Conservation (phyloP, 2,113 vertebrate species). For the Jacana jacana region DNA sequence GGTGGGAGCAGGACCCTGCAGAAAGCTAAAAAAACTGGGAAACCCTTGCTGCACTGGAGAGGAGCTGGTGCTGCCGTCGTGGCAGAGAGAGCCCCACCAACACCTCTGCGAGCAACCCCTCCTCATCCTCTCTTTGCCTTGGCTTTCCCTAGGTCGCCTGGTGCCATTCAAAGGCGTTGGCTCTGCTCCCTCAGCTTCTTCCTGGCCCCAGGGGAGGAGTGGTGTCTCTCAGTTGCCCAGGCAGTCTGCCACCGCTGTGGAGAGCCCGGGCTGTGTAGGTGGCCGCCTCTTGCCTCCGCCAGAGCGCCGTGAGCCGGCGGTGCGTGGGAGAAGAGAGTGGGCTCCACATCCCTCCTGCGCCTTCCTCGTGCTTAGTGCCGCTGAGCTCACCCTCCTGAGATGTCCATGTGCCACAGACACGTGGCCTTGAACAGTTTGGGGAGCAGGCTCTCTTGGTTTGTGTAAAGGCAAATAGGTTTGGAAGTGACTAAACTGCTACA, state of each 20-base stretch:
- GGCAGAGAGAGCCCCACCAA: background rate
- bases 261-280: background rate
- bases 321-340: background rate
- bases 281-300: too few species aligned
- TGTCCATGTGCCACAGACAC: slow-evolving; percentile 43
- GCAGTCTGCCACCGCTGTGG: background rate
- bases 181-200: background rate
- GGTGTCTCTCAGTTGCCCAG: background rate
- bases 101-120: background rate
- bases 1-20: background rate
- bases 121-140: background rate
- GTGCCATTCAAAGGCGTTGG: background rate
- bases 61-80: background rate
- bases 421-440: slow-evolving; percentile 58
- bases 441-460: slow-evolving; percentile 57
- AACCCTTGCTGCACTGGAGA: background rate
- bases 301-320: background rate
- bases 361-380: background rate
- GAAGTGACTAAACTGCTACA: slow-evolving; percentile 42
- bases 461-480: slow-evolving; percentile 46
- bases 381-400: background rate
- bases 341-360: background rate
- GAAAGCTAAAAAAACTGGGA: background rate
- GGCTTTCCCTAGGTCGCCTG: background rate
- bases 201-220: background rate